These are phyloP conservation scores for Propithecus perrieri DNA, from an alignment of 2,797 vertebrate species.

Conservation along the genomic window DNA sequence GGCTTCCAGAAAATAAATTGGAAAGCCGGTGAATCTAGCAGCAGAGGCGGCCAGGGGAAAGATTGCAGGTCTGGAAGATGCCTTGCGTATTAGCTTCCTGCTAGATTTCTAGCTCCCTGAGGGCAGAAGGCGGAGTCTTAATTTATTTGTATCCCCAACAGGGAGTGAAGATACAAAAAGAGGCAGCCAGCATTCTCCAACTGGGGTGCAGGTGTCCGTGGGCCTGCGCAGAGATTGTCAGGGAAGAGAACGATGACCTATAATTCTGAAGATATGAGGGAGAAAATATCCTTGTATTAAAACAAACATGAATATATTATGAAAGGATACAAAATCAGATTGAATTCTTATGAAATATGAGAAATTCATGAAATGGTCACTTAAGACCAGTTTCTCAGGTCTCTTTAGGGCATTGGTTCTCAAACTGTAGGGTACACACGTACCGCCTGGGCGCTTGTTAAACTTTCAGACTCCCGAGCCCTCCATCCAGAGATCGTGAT, in stretches of 20 bases:
- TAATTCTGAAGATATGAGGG: not conserved
- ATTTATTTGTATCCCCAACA: not conserved
- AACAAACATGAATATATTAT: not conserved
- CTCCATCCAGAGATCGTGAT: not conserved
- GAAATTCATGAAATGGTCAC: not conserved
- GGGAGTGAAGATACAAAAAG: not conserved
- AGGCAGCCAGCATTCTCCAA: not conserved
- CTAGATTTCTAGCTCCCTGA: not conserved
- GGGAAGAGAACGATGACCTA: not conserved
- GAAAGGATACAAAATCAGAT: not conserved
- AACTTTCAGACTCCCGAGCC: not conserved
- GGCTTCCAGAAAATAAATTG: not conserved
- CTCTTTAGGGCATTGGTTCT: not conserved
- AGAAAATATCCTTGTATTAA: not conserved
- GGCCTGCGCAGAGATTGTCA: not conserved
- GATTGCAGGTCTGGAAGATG: not conserved
- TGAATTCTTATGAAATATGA: constrained; percentile 13
- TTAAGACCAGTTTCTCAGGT: not conserved
- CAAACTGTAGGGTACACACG: not conserved
- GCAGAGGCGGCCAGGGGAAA: not conserved
- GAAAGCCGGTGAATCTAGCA: not conserved
- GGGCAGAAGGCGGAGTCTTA: not conserved
- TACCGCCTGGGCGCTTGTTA: not conserved
- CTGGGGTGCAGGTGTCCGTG: not conserved
- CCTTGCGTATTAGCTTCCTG: not conserved